phyloP scores from a whole-genome alignment of 1,140 invertebrate species.

The Penaeus japonicus region DNA sequence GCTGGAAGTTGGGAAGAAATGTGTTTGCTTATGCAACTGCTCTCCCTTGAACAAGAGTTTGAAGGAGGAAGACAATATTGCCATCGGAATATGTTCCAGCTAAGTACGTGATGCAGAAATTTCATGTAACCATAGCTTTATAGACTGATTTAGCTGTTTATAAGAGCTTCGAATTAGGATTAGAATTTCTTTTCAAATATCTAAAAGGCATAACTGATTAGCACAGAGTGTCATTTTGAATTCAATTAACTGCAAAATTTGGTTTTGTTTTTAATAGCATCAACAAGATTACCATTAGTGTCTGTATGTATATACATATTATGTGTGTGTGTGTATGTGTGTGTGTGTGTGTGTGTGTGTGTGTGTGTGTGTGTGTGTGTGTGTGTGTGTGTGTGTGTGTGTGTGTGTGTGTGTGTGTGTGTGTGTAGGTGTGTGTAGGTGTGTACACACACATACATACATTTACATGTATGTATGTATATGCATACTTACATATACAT shows the following conservation, averaged over 20 bases:
- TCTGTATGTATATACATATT: neutral
- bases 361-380: no score
- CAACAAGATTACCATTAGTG: neutral
- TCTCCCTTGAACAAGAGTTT: no score
- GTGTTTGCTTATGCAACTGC: no score
- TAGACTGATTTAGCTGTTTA: slow-evolving; percentile 6
- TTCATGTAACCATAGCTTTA: neutral
- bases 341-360: no score
- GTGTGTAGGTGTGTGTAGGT: no score
- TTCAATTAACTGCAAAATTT: neutral
- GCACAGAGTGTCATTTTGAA: neutral
- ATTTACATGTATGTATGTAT: no score
- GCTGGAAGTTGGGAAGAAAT: no score
- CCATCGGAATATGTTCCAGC: neutral
- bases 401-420: no score
- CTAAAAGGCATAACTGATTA: neutral
- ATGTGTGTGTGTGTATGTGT: no score
- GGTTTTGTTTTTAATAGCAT: neutral
- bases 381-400: no score
- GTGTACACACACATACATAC: no score
- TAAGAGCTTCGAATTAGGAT: neutral
- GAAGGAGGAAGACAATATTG: neutral
- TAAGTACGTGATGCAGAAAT: neutral
- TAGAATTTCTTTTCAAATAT: neutral
- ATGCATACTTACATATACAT: no score